phyloP scores from a whole-genome alignment of 2,113 vertebrate genomes.

The Bubo bubo region DNA sequence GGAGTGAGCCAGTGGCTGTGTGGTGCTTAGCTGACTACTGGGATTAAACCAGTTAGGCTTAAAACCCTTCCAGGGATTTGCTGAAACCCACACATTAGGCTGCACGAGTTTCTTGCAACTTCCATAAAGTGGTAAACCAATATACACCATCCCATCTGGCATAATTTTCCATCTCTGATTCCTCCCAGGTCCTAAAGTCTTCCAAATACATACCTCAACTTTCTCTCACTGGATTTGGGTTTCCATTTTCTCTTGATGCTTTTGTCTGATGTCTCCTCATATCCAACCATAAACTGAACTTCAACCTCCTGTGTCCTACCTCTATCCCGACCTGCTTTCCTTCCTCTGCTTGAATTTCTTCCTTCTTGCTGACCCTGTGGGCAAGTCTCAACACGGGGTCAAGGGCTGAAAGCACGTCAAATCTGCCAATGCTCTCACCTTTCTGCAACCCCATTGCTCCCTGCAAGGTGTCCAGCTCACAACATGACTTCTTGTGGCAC shows the following conservation, averaged over 20 bases:
- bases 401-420: neutral
- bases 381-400: fast-evolving
- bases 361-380: neutral
- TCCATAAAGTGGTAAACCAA: neutral
- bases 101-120: neutral
- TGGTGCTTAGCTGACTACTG: neutral
- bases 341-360: neutral
- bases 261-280: neutral
- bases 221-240: neutral
- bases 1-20: neutral
- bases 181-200: neutral
- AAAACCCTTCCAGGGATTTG: neutral
- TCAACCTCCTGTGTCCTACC: neutral
- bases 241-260: neutral
- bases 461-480: neutral
- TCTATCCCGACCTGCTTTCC: neutral
- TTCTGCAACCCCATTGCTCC: neutral
- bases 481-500: neutral
- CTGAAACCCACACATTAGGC: neutral
- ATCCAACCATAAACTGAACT: neutral
- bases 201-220: neutral
- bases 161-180: neutral
- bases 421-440: neutral
- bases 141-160: neutral
- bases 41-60: neutral